Evolutionary conservation across 1,140 invertebrate genomes (phyloP).

Genomic region (Bombus affinis): DNA sequence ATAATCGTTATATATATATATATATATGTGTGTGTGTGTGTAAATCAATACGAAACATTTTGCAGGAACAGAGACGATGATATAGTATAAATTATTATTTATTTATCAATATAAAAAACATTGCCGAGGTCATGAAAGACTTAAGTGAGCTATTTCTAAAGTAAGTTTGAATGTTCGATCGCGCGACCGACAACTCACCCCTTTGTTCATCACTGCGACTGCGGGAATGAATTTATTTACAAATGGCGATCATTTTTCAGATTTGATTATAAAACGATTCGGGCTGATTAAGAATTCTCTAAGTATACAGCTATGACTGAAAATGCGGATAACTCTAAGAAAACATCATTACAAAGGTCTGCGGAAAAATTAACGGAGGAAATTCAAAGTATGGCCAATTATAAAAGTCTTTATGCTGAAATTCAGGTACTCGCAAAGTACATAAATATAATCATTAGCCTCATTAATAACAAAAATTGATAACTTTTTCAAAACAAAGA

Average conservation of each 20-base stretch:
- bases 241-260: constrained; percentile 74
- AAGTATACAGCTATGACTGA: constrained; percentile 4
- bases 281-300: not conserved
- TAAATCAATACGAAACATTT: no score
- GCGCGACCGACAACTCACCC: not conserved
- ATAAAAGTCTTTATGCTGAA: constrained; percentile 85
- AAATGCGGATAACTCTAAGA: constrained; percentile 83
- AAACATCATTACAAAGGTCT: constrained; percentile 84
- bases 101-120: no score
- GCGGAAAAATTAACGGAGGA: constrained; percentile 86
- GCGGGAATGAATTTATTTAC: constrained; percentile 72
- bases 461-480: not conserved
- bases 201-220: not conserved
- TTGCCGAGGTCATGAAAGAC: not conserved
- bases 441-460: not conserved
- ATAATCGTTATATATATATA: no score
- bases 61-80: no score
- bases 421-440: constrained; percentile 82
- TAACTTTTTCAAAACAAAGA: not conserved
- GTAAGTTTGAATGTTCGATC: not conserved
- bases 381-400: constrained; percentile 85
- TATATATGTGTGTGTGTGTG: no score
- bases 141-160: not conserved
- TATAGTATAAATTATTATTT: no score
- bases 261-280: not conserved